Conservation (phyloP, 2,797 vertebrate genomes). For the Emys orbicularis region DNA sequence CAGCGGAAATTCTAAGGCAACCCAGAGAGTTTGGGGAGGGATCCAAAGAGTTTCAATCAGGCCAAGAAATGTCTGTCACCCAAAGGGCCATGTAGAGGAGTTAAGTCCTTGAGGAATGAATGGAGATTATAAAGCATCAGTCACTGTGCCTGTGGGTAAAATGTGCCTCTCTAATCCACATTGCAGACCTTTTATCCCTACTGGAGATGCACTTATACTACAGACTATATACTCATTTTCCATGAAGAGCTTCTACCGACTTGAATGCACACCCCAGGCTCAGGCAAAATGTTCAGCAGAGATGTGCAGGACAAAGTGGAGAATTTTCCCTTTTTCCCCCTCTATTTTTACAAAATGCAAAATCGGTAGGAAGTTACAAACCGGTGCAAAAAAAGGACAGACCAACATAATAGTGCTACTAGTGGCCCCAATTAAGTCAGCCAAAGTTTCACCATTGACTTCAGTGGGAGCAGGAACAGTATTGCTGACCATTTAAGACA, state of each 20-base stretch:
- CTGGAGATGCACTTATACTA: background rate
- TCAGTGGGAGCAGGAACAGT: background rate
- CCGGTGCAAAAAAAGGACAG: background rate
- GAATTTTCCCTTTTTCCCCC: background rate
- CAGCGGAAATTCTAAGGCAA: background rate
- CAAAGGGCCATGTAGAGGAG: rapidly evolving
- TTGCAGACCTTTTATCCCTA: background rate
- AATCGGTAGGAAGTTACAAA: background rate
- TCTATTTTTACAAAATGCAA: background rate
- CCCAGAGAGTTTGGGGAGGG: background rate
- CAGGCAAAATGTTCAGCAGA: background rate
- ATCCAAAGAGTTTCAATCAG: background rate
- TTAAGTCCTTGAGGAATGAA: rapidly evolving
- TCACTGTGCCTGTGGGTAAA: background rate
- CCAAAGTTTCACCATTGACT: background rate
- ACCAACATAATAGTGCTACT: background rate
- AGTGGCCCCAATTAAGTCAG: background rate
- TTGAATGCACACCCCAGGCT: rapidly evolving
- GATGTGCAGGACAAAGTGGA: background rate
- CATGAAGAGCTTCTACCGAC: background rate
- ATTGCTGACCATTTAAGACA: background rate
- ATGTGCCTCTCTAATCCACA: rapidly evolving
- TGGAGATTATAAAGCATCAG: background rate
- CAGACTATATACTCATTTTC: background rate
- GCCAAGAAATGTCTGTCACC: background rate